Conservation (phyloP, 2,113 vertebrate genomes). For the Otus sunia region DNA sequence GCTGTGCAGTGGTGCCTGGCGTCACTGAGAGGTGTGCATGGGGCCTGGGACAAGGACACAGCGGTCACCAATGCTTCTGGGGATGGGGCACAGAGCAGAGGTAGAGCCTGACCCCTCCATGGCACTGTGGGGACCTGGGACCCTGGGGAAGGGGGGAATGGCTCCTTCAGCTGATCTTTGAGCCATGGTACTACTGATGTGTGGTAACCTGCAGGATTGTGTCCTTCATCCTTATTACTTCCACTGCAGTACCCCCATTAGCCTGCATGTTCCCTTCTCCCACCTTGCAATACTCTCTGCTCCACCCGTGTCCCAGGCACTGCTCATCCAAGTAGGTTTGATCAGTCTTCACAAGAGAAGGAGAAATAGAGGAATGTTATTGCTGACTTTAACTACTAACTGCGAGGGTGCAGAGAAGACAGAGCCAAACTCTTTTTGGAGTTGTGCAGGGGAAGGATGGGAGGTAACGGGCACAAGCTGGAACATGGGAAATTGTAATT, state of each 20-base stretch:
- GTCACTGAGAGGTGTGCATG: not conserved
- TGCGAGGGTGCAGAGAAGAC: not conserved
- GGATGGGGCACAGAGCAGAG: not conserved
- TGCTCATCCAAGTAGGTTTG: not conserved
- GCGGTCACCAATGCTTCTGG: not conserved
- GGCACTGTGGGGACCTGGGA: not conserved
- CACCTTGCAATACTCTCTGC: accelerated
- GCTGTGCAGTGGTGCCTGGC: not conserved
- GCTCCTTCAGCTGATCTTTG: not conserved
- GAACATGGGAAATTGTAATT: not conserved
- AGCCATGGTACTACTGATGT: not conserved
- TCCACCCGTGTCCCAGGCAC: accelerated
- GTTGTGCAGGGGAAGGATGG: not conserved
- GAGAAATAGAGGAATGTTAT: not conserved
- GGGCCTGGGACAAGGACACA: not conserved
- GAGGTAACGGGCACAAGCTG: not conserved
- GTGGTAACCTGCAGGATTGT: not conserved
- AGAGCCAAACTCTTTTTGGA: not conserved
- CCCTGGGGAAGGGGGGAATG: not conserved
- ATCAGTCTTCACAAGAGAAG: not conserved
- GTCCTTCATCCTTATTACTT: not conserved
- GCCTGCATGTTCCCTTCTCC: not conserved
- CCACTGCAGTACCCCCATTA: not conserved
- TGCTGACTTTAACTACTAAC: not conserved
- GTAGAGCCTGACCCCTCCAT: not conserved